Conservation (phyloP, 2,113 vertebrate genomes). For the Leptosomus discolor region DNA sequence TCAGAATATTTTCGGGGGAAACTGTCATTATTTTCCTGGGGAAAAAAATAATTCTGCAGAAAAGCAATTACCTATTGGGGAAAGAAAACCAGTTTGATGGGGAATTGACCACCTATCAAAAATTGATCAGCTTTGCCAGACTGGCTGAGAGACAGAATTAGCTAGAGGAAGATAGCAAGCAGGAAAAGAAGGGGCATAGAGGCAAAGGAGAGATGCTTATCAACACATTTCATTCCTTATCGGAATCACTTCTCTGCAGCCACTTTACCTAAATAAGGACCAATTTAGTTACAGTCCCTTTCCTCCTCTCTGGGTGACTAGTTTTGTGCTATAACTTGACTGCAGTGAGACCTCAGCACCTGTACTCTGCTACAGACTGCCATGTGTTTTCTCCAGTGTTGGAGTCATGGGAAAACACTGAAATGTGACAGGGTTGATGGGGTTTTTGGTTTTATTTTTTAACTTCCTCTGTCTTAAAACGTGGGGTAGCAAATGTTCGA, state of each 20-base stretch:
- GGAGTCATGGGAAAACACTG: not conserved
- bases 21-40: not conserved
- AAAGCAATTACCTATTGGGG: not conserved
- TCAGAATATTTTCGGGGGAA: not conserved
- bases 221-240: not conserved
- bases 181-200: not conserved
- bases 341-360: not conserved
- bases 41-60: not conserved
- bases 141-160: not conserved
- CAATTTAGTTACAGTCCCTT: not conserved
- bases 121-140: not conserved
- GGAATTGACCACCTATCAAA: slow-evolving; percentile 14
- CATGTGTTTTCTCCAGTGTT: not conserved
- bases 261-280: not conserved
- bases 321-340: not conserved
- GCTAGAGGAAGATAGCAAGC: not conserved
- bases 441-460: not conserved
- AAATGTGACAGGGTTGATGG: not conserved
- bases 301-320: not conserved
- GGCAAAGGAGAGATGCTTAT: not conserved
- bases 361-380: not conserved
- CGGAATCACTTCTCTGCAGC: not conserved
- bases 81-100: not conserved
- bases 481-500: not conserved
- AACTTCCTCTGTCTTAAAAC: not conserved